Conservation (phyloP, 1,140 invertebrate species). For the Platyscapa corneri region DNA sequence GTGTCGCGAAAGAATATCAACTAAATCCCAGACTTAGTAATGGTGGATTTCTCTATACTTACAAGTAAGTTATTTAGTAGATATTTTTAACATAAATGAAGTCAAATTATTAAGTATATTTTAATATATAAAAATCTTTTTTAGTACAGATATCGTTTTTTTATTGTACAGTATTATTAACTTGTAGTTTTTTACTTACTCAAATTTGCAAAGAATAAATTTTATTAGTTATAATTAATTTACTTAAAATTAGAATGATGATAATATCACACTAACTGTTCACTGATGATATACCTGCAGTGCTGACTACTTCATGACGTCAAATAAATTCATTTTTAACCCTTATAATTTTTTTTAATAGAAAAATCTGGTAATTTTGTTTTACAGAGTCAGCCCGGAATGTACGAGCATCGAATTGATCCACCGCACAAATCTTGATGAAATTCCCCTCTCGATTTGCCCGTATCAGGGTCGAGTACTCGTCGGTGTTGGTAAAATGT, state of each 20-base stretch:
- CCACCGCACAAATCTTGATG: slow-evolving; percentile 96
- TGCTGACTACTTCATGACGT: slow-evolving; percentile 61
- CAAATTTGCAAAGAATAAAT: too few species aligned
- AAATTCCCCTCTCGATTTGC: slow-evolving; percentile 91
- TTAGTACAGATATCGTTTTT: too few species aligned
- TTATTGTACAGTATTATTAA: too few species aligned
- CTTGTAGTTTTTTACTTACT: too few species aligned
- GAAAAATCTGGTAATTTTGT: background rate
- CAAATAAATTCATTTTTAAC: background rate
- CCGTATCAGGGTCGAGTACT: slow-evolving; percentile 94
- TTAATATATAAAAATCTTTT: too few species aligned
- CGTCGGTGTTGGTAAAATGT: slow-evolving; percentile 92
- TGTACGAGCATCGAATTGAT: slow-evolving; percentile 90
- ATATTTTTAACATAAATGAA: too few species aligned
- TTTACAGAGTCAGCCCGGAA: slow-evolving; percentile 78
- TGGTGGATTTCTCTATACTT: slow-evolving; percentile 91
- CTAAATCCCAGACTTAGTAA: slow-evolving; percentile 88
- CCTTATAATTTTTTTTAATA: background rate
- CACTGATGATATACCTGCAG: slow-evolving; percentile 71
- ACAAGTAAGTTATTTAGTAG: slow-evolving; percentile 77
- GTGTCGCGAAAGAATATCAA: slow-evolving; percentile 92
- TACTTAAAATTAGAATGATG: slow-evolving; percentile 68
- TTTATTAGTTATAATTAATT: too few species aligned
- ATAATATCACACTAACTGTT: slow-evolving; percentile 63
- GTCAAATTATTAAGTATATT: too few species aligned